Evolutionary conservation across 1,140 invertebrate species (phyloP).

Genomic region (Tetragnatha versicolor): DNA sequence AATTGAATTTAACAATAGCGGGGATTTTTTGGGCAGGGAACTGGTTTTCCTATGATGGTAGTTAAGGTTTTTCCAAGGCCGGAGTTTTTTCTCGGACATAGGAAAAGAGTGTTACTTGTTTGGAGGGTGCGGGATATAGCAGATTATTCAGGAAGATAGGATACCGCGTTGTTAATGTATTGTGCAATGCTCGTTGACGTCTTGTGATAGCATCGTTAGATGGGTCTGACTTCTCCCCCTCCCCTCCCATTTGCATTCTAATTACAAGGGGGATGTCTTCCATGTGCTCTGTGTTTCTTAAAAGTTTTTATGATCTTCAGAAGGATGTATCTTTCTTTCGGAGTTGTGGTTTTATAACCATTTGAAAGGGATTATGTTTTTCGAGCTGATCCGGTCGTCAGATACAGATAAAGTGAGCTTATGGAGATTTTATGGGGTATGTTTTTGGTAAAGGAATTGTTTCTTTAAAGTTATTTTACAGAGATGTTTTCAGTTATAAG

Average conservation of each 20-base stretch:
- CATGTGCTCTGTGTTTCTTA: too few species aligned
- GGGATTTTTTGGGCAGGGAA: conserved; percentile 6
- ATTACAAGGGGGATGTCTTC: neutral
- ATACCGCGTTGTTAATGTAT: neutral
- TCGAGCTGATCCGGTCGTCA: too few species aligned
- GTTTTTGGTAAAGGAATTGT: too few species aligned
- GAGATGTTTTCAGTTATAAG: too few species aligned
- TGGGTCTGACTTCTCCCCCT: too few species aligned
- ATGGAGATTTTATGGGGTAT: too few species aligned
- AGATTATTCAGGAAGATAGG: conserved; percentile 6
- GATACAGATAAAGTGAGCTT: too few species aligned
- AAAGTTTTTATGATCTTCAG: too few species aligned
- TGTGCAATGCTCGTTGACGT: neutral
- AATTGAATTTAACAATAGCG: conserved; percentile 50
- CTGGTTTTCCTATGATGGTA: conserved; percentile 22
- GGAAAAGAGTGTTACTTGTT: conserved; percentile 28
- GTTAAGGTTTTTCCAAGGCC: conserved; percentile 42
- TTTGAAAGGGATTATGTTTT: too few species aligned
- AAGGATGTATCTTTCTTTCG: too few species aligned
- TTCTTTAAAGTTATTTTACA: too few species aligned
- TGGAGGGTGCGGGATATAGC: conserved; percentile 6
- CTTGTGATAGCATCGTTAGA: neutral
- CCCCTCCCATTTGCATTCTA: neutral
- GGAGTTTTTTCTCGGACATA: neutral
- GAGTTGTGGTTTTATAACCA: too few species aligned